Conservation (phyloP, 2,797 vertebrate genomes). For the Brachyrhaphis roseni region DNA sequence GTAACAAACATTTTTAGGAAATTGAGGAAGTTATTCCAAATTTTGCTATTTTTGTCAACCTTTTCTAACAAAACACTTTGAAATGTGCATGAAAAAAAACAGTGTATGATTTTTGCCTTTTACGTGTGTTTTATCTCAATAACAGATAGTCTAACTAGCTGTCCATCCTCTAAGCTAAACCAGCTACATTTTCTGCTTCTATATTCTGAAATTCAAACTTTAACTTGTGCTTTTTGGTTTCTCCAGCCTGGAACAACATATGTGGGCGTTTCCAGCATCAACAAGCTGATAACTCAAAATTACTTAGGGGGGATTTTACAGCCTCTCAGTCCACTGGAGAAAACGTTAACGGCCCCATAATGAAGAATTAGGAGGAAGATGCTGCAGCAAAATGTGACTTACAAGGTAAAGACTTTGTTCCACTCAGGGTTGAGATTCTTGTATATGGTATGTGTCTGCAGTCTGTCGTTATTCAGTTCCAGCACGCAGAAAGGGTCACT, state of each 20-base stretch:
- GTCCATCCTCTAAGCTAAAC: neutral
- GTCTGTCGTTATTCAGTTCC: slow-evolving; percentile 90
- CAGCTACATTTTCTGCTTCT: neutral
- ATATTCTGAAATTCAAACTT: neutral
- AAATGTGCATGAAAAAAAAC: too few relatives aligned
- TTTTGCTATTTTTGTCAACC: too few relatives aligned
- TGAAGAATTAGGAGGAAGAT: neutral
- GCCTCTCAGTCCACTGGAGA: neutral
- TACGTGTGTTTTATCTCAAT: neutral
- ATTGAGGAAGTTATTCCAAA: too few relatives aligned
- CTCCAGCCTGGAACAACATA: neutral
- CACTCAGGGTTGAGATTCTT: slow-evolving; percentile 96
- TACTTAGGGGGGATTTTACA: neutral
- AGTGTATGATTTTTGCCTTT: neutral
- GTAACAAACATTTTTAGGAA: too few relatives aligned
- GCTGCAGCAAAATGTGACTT: slow-evolving; percentile 70
- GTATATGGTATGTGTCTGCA: slow-evolving; percentile 94
- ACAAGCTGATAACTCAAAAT: neutral
- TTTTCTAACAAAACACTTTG: too few relatives aligned
- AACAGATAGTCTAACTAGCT: neutral
- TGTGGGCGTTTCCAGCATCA: neutral
- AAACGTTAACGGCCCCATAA: neutral
- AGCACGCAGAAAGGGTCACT: slow-evolving; percentile 96
- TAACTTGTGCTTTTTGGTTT: neutral
- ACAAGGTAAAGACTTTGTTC: slow-evolving; percentile 97